A percentile compares a stretch with the other conserved stretches of the same genome.
Conservation (phyloP, 1,140 invertebrate genomes). For the Aleiodes sp. region DNA sequence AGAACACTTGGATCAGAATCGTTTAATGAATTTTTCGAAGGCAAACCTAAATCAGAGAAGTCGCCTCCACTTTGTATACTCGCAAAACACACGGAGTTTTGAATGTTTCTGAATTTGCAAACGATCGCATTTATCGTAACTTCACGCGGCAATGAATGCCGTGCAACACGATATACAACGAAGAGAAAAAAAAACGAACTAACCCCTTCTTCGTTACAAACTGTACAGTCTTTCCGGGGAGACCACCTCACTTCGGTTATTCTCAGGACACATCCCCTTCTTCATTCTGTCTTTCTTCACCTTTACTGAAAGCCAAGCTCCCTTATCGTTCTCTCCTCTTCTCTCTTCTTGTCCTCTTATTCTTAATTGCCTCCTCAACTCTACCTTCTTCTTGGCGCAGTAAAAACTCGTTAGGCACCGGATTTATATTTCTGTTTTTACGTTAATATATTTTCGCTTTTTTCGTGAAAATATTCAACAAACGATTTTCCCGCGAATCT, state of each 20-base stretch:
- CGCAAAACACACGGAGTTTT: too few relatives aligned
- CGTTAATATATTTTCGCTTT: slow-evolving; percentile 28
- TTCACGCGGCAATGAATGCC: slow-evolving; percentile 46
- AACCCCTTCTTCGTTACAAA: slow-evolving; percentile 33
- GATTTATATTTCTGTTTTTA: slow-evolving; percentile 51
- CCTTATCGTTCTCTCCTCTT: slow-evolving; percentile 38
- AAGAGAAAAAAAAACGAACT: slow-evolving; percentile 37
- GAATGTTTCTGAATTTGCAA: slow-evolving; percentile 17
- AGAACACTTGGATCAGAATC: not conserved
- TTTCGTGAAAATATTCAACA: slow-evolving; percentile 29
- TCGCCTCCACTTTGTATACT: too few relatives aligned
- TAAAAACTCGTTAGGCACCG: slow-evolving; percentile 63
- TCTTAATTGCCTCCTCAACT: slow-evolving; percentile 58
- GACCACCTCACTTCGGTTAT: too few relatives aligned
- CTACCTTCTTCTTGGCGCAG: slow-evolving; percentile 29
- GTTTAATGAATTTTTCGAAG: slow-evolving; percentile 12
- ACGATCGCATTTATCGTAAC: slow-evolving; percentile 42
- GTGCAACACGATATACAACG: slow-evolving; percentile 54
- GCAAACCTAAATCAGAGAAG: too few relatives aligned
- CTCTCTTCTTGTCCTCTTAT: slow-evolving; percentile 36
- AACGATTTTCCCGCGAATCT: not conserved
- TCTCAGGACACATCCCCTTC: slow-evolving; percentile 15
- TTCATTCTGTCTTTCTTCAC: not conserved
- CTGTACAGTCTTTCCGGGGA: slow-evolving; percentile 27
- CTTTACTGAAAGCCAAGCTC: slow-evolving; percentile 1